A percentile compares a stretch with the other conserved stretches of the same genome.
These are phyloP conservation scores for Halictus ligatus DNA, from an alignment of 2,888 invertebrate genomes.

Conservation along the genomic window DNA sequence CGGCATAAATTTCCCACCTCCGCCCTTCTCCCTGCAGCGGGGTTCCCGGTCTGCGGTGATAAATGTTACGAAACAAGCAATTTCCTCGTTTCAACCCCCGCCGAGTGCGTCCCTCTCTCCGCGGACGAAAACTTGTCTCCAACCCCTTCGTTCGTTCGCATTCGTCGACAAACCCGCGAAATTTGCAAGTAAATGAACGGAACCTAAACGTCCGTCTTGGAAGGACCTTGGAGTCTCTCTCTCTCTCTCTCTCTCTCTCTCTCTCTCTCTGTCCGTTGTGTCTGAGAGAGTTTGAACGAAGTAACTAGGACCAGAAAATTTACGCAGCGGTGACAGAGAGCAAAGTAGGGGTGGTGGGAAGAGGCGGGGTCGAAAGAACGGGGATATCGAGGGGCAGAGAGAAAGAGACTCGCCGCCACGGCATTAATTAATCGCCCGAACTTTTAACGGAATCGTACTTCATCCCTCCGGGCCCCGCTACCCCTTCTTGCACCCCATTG, in stretches of 20 bases:
- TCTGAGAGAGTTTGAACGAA: conserved; percentile 59
- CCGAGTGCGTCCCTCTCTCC: neutral
- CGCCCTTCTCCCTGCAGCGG: too few relatives aligned
- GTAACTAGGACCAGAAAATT: conserved; percentile 58
- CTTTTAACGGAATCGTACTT: conserved; percentile 77
- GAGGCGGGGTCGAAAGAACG: neutral
- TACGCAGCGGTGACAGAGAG: neutral
- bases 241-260: conserved; percentile 20
- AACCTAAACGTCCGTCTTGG: conserved; percentile 60
- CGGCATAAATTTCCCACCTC: conserved; percentile 54
- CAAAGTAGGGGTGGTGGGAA: neutral
- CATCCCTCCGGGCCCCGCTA: neutral
- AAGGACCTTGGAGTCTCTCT: conserved; percentile 20
- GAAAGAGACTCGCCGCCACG: conserved; percentile 26
- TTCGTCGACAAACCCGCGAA: conserved; percentile 58
- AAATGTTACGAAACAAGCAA: conserved; percentile 62
- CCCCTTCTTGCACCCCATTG: conserved; percentile 6
- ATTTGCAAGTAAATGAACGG: conserved; percentile 72
- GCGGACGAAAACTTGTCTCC: conserved; percentile 39
- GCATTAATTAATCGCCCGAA: conserved; percentile 79
- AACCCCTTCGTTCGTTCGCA: conserved; percentile 38
- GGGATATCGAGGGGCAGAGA: conserved; percentile 10
- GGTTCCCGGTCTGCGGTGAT: conserved; percentile 31
- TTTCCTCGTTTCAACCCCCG: conserved; percentile 49
- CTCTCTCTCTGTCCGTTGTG: conserved; percentile 23